A percentile compares a stretch with the other conserved stretches of the same genome.
Conservation (phyloP, 2,888 invertebrate species). For the Blera fallax region DNA sequence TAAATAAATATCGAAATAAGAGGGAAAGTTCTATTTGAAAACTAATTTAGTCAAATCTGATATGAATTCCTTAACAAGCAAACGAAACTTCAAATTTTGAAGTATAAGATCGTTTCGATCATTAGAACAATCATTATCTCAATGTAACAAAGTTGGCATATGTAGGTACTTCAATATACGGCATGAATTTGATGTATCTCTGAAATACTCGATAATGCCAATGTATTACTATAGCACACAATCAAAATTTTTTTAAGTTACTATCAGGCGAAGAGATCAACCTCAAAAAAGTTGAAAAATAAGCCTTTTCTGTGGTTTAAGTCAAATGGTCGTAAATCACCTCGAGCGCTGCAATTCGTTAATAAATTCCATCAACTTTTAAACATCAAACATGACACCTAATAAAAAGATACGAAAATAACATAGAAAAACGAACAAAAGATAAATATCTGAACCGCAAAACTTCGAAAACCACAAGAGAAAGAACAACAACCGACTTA, state of each 20-base stretch:
- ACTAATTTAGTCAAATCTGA: too few relatives aligned
- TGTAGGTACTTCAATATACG: too few relatives aligned
- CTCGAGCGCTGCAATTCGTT: background rate
- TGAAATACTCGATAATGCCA: too few relatives aligned
- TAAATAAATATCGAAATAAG: too few relatives aligned
- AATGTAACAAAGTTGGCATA: too few relatives aligned
- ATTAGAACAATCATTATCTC: too few relatives aligned
- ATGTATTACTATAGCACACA: background rate
- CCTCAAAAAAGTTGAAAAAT: background rate
- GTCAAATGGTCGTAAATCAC: background rate
- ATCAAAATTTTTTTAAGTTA: background rate
- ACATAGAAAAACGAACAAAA: background rate
- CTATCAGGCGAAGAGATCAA: background rate
- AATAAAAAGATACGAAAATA: background rate
- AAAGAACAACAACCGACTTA: constrained; percentile 5
- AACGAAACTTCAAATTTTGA: too few relatives aligned
- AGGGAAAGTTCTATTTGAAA: too few relatives aligned
- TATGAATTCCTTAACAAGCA: too few relatives aligned
- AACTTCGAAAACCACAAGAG: background rate
- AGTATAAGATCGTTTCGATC: too few relatives aligned
- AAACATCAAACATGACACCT: background rate
- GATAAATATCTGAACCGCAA: background rate
- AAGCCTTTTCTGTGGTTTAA: background rate
- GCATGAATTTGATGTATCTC: too few relatives aligned
- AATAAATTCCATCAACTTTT: background rate